A percentile compares a stretch with the other conserved stretches of the same genome.
These are phyloP conservation scores for Apis laboriosa DNA, from an alignment of 1,140 invertebrate genomes.

Conservation along the genomic window DNA sequence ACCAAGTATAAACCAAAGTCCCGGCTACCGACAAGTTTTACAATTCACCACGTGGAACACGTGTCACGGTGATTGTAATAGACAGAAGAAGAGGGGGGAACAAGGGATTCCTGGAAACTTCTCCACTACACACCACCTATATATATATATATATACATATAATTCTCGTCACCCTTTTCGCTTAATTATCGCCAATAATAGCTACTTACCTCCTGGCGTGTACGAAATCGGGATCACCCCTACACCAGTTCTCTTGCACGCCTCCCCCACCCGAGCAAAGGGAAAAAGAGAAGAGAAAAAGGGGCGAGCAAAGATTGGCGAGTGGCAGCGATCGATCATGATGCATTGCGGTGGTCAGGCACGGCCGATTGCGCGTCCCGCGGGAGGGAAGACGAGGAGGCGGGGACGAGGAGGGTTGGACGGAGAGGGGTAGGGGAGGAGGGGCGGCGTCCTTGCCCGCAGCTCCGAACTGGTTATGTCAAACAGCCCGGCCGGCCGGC, in stretches of 20 bases:
- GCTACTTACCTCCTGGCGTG: not conserved
- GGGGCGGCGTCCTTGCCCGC: constrained; percentile 59
- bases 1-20: too few relatives aligned
- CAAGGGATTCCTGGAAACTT: not conserved
- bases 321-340: constrained; percentile 35
- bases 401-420: not conserved
- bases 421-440: not conserved
- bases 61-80: not conserved
- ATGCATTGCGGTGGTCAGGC: constrained; percentile 56
- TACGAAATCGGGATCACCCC: too few relatives aligned
- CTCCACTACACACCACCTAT: too few relatives aligned
- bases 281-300: not conserved
- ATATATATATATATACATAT: too few relatives aligned
- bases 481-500: constrained; percentile 54
- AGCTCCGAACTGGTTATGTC: constrained; percentile 64
- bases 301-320: not conserved
- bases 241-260: too few relatives aligned
- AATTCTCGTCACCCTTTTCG: not conserved
- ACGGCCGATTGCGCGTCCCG: constrained; percentile 46
- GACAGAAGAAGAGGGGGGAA: not conserved
- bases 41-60: not conserved
- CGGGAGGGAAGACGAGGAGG: constrained; percentile 10
- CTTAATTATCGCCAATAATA: too few relatives aligned
- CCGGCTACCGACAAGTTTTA: not conserved
- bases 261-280: too few relatives aligned